Percentiles rank a stretch among this genome's conserved stretches.
Conservation (phyloP, 2,888 invertebrate species). For the Mamestra brassicae region DNA sequence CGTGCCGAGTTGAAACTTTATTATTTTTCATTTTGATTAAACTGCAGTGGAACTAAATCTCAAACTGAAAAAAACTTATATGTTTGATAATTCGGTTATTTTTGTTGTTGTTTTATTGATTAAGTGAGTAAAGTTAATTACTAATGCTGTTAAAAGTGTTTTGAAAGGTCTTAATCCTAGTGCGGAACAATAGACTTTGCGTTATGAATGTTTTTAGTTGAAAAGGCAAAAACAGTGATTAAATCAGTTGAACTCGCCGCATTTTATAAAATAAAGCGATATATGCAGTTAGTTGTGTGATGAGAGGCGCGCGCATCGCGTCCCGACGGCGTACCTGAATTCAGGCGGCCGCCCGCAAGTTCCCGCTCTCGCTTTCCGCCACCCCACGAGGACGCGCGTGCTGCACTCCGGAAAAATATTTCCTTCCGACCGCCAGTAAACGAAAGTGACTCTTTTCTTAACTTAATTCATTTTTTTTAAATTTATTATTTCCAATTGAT, state of each 20-base stretch:
- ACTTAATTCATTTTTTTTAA: neutral
- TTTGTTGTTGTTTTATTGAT: neutral
- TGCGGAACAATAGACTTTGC: neutral
- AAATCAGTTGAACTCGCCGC: neutral
- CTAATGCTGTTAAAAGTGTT: neutral
- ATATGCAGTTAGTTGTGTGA: neutral
- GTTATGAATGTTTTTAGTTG: neutral
- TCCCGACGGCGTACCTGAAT: slow-evolving; percentile 14
- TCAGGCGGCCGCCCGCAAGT: neutral
- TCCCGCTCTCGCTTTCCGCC: slow-evolving; percentile 26
- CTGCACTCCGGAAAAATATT: slow-evolving; percentile 13
- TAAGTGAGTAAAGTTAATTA: neutral
- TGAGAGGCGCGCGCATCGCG: slow-evolving; percentile 41
- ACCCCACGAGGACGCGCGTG: slow-evolving; percentile 5
- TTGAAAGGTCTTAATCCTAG: neutral
- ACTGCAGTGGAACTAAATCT: neutral
- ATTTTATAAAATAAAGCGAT: slow-evolving; percentile 16
- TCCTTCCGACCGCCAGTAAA: neutral
- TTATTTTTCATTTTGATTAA: neutral
- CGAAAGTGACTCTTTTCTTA: neutral
- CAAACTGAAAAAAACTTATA: neutral
- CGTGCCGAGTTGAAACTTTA: neutral
- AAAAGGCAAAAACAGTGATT: neutral
- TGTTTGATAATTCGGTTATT: neutral
- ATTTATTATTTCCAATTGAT: neutral